Conservation (phyloP, 1,140 invertebrate genomes). For the Drosophila willistoni region DNA sequence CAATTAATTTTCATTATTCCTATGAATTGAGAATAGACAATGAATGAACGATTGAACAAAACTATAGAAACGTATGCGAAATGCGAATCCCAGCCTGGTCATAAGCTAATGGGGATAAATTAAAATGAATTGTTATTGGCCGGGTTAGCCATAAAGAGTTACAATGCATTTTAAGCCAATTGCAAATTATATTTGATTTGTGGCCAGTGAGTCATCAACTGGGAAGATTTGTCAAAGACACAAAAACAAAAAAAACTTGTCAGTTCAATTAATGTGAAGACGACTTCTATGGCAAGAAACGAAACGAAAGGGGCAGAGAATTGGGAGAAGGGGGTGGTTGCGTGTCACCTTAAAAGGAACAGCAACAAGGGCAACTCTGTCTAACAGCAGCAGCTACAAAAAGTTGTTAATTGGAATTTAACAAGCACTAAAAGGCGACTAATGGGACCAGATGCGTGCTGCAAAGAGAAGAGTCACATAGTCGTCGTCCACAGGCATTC, state of each 20-base stretch:
- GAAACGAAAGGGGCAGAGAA: too few species aligned
- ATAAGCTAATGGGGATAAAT: conserved; percentile 55
- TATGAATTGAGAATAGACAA: conserved; percentile 12
- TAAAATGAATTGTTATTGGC: conserved; percentile 73
- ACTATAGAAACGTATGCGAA: conserved; percentile 25
- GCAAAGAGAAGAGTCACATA: conserved; percentile 28
- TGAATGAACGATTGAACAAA: conserved; percentile 24
- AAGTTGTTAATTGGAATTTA: conserved; percentile 82
- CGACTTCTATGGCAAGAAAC: conserved; percentile 3
- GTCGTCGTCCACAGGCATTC: conserved; percentile 30
- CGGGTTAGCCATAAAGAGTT: conserved; percentile 54
- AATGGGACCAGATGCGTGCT: conserved; percentile 62
- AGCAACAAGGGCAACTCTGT: conserved; percentile 44
- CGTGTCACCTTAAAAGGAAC: conserved; percentile 42
- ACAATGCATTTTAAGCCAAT: conserved; percentile 53
- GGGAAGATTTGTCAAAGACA: conserved; percentile 3
- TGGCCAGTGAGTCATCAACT: not conserved
- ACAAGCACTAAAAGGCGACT: conserved; percentile 79
- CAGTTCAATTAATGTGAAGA: conserved; percentile 73
- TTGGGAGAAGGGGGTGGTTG: too few species aligned
- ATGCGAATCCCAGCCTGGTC: conserved; percentile 35
- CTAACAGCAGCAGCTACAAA: conserved; percentile 55
- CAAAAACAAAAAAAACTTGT: conserved; percentile 37
- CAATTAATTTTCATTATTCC: conserved; percentile 70
- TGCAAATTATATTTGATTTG: conserved; percentile 49